Evolutionary conservation across 2,888 invertebrate species (phyloP), one percentile per base, ranked within the genome.

Genomic region (Timema cristinae): DNA sequence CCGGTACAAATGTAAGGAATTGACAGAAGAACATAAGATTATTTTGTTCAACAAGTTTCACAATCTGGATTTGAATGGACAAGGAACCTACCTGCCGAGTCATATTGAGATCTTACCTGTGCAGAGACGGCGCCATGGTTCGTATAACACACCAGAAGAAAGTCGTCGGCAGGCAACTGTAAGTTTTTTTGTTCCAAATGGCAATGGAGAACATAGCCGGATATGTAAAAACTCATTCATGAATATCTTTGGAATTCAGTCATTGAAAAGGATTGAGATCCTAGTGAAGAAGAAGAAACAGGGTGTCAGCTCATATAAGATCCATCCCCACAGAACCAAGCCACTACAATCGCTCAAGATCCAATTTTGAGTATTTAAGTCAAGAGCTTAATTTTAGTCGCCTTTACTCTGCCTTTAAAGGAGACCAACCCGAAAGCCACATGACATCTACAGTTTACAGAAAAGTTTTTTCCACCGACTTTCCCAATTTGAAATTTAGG

Each of bases 281-380:
- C 32, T 7, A 11, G 32, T 63, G 32, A 63, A 32, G 48, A 63
- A 63, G 48, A n/a, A 15, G 8, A 63, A 63, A 63, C 32, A 11
- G 63, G 63, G 63, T 15, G 47, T 47, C 32, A 63, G 16, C 32
- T 48, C 63, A 63, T 48, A 16, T 63, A 47, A 13, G 48, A 11
- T 63, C 63, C 5, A 63, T 63, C 48, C 63, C 63, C 47, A 63
- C 47, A 48, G 63, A 15, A 63, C 63, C 63, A 63, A 63, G 63
- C 10, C 63, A 63, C 48, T 63, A 32, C 63, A 63, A 48, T 63
- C 32, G 63, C 47, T 48, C 48, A 32, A 15, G 9, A 48, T 63
- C 6, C 7, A 48, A 63, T 48, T 47, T 47, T 10, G 63, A 63
- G 48, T 8, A 32, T 13, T 32, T 16, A 10, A 63, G 63, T 63